Base-by-base conservation (phyloP, 2,113 vertebrate genomes). In the Lepus americanus region DNA sequence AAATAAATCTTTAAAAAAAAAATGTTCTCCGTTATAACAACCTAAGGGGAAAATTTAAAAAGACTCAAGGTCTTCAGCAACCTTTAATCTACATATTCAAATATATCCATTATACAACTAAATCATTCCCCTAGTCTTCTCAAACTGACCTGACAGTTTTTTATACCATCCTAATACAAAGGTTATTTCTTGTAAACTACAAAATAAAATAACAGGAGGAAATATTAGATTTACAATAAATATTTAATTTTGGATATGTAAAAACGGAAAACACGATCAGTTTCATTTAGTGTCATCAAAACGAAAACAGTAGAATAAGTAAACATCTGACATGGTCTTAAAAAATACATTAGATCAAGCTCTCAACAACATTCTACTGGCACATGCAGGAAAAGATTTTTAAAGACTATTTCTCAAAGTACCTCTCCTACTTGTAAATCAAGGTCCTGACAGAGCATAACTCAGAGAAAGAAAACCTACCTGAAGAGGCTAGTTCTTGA, bases 321-420 rank as follows among this genome's bases (percentile, higher is more conserved):
- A 86, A 94, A 64, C 39, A 76, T 82, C n/a, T 63, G 22, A 25
- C 31, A 73, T 79, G 17, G 11, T 81, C 39, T 63, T 88, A 39
- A 69, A 27, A 2, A 2, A 69, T 23, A 85, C 31, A 67, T 66
- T 83, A 74, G 13, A 61, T 23, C 25, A 90, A 90, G 31, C 83
- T 70, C 64, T 90, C 55, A 73, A 70, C 13, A 72, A 84, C 29
- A 89, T 67, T 78, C 53, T 39, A 92, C 67, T 1, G 90, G 49
- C 72, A 90, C 87, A 78, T 78, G 9, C 12, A 93, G 33, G 25
- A 89, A 44, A 33, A 59, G 78, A 87, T 49, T 31, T 87, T 85
- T 89, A 31, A 96, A 63, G 33, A 55, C 19, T 91, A 23, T 92
- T 89, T 90, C 63, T 96, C 82, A 61, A 90, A 82, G 25, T 44